phyloP scores from a whole-genome alignment of 2,888 invertebrate genomes.

The Glyphotaelius pellucidus region DNA sequence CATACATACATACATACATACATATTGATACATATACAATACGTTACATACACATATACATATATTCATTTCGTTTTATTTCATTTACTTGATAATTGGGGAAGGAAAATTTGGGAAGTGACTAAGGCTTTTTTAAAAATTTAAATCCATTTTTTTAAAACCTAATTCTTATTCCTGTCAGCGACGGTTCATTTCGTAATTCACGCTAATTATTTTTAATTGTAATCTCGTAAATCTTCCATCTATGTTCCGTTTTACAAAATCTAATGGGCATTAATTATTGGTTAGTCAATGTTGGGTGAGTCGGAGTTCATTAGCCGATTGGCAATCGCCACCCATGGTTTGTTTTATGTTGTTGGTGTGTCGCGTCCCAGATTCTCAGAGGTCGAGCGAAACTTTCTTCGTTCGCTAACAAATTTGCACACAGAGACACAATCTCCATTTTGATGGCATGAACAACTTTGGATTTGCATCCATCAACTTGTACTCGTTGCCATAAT shows the following conservation, averaged over 20 bases:
- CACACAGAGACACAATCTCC: slow-evolving; percentile 4
- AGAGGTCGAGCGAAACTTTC: slow-evolving; percentile 11
- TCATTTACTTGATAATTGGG: too few species aligned
- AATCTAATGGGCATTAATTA: background rate
- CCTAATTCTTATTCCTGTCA: background rate
- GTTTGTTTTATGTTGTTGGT: slow-evolving; percentile 13
- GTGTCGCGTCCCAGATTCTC: slow-evolving; percentile 20
- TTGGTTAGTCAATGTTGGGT: background rate
- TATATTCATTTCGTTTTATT: too few species aligned
- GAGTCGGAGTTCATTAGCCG: background rate
- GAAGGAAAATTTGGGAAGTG: too few species aligned
- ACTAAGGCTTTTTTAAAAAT: too few species aligned
- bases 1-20: too few species aligned
- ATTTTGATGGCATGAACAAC: slow-evolving; percentile 32
- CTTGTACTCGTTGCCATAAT: background rate
- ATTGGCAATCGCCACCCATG: background rate
- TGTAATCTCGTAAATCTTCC: background rate
- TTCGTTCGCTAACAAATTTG: slow-evolving; percentile 23
- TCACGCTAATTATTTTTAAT: background rate
- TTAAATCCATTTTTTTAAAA: too few species aligned
- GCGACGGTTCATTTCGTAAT: background rate
- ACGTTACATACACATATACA: too few species aligned
- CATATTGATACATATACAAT: too few species aligned
- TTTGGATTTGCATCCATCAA: background rate
- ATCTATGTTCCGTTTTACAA: background rate